A percentile compares a stretch with the other conserved stretches of the same genome.
These are phyloP conservation scores for Ypsolopha sequella DNA, from an alignment of 2,888 invertebrate species.

Conservation along the genomic window DNA sequence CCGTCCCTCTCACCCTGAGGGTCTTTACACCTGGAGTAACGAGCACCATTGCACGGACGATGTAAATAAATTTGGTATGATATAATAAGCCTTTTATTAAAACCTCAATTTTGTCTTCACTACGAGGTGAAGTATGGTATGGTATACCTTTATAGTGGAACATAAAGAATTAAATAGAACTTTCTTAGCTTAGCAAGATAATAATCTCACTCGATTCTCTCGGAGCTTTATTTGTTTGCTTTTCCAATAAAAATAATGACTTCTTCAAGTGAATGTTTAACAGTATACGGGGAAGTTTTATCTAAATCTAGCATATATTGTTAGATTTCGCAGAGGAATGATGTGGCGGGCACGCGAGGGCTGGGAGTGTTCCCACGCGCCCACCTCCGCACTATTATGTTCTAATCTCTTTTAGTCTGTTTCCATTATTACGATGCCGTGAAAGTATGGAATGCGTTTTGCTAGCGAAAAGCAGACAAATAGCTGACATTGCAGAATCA, in stretches of 20 bases:
- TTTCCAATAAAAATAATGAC: constrained; percentile 28
- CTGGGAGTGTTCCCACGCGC: constrained; percentile 70
- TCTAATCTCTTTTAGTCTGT: constrained; percentile 64
- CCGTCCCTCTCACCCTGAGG: too few relatives aligned
- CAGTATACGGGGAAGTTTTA: constrained; percentile 26
- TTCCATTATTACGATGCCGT: constrained; percentile 63
- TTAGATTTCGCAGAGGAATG: constrained; percentile 56
- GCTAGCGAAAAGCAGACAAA: constrained; percentile 37
- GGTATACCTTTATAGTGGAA: constrained; percentile 1
- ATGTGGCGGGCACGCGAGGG: constrained; percentile 59
- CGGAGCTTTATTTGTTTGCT: constrained; percentile 10
- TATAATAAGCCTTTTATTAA: too few relatives aligned
- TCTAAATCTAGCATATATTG: constrained; percentile 62
- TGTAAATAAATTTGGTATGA: too few relatives aligned
- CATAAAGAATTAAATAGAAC: constrained; percentile 12
- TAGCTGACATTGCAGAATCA: background rate
- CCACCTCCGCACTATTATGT: constrained; percentile 69
- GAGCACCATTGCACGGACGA: too few relatives aligned
- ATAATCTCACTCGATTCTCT: constrained; percentile 12
- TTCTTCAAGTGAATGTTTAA: constrained; percentile 22
- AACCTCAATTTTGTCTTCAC: too few relatives aligned
- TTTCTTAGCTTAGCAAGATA: constrained; percentile 11
- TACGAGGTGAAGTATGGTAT: too few relatives aligned
- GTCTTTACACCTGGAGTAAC: too few relatives aligned
- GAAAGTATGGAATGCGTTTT: constrained; percentile 59